Percentiles rank a stretch among this genome's conserved stretches.
These are phyloP conservation scores for Lindbergichthys nudifrons DNA, from an alignment of 2,797 vertebrate species.

Conservation along the genomic window DNA sequence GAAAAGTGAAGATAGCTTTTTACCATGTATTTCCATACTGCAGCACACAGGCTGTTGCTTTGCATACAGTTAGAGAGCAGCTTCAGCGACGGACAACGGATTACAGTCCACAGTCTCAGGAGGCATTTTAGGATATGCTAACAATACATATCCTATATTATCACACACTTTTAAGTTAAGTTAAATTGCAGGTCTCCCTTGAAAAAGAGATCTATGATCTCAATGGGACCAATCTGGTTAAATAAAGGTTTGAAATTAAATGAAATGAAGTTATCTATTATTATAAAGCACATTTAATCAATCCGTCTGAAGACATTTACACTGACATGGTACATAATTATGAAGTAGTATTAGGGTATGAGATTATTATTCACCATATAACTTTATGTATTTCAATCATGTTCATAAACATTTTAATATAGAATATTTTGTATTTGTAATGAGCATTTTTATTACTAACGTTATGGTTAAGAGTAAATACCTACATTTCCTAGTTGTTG, in stretches of 20 bases:
- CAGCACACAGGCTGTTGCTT: constrained; percentile 56
- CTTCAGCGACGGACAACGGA: constrained; percentile 47
- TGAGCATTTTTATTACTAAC: too few species aligned
- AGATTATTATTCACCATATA: too few species aligned
- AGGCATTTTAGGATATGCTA: constrained; percentile 17
- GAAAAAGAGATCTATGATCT: too few species aligned
- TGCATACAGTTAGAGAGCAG: constrained; percentile 80
- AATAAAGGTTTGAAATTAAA: too few species aligned
- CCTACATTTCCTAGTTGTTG: too few species aligned
- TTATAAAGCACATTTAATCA: neutral
- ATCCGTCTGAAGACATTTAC: neutral
- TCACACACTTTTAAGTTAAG: neutral
- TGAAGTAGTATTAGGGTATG: too few species aligned
- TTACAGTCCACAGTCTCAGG: constrained; percentile 51
- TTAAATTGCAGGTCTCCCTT: too few species aligned
- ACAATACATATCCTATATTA: neutral
- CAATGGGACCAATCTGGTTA: too few species aligned
- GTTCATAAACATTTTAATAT: too few species aligned
- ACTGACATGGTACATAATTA: neutral
- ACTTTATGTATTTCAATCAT: too few species aligned
- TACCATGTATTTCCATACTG: constrained; percentile 66
- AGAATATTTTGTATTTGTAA: too few species aligned
- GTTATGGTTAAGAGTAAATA: too few species aligned
- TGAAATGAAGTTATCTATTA: neutral
- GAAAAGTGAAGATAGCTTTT: constrained; percentile 38